Percentiles rank a stretch among this genome's conserved stretches.
These are phyloP conservation scores for Thalpophila matura DNA, from an alignment of 2,888 invertebrate genomes.

Conservation along the genomic window DNA sequence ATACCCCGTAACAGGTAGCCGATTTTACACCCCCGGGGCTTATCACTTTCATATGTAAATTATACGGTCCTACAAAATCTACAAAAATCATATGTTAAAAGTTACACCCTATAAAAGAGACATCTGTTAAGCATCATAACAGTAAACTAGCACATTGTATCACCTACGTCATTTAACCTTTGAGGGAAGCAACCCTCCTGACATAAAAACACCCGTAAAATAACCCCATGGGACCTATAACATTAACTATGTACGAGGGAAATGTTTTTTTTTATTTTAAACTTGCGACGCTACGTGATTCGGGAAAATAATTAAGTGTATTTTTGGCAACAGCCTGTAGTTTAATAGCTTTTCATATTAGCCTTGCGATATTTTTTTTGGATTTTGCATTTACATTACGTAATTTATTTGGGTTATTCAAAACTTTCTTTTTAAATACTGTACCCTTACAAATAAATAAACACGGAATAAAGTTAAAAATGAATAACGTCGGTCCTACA, in stretches of 20 bases:
- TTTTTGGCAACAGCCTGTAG: slow-evolving; percentile 13
- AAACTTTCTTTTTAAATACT: too few species aligned
- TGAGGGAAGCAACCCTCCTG: slow-evolving; percentile 42
- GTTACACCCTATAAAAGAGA: slow-evolving; percentile 41
- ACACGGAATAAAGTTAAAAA: too few species aligned
- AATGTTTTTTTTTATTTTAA: slow-evolving; percentile 51
- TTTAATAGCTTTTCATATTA: slow-evolving; percentile 21
- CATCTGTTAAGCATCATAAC: slow-evolving; percentile 37
- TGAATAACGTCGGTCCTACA: too few species aligned
- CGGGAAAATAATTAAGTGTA: not conserved
- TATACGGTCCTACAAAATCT: not conserved
- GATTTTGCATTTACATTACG: not conserved
- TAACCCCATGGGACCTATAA: slow-evolving; percentile 35
- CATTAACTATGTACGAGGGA: slow-evolving; percentile 42
- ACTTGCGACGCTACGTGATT: slow-evolving; percentile 9
- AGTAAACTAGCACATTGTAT: slow-evolving; percentile 53
- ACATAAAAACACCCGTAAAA: slow-evolving; percentile 56
- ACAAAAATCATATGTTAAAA: slow-evolving; percentile 23
- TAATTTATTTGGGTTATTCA: too few species aligned
- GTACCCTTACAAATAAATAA: too few species aligned
- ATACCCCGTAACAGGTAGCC: not conserved
- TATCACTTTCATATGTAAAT: not conserved
- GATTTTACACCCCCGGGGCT: too few species aligned
- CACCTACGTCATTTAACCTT: slow-evolving; percentile 56
- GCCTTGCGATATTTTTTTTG: not conserved